Evolutionary conservation across 2,113 vertebrate species (phyloP).

Genomic region (Perca fluviatilis): DNA sequence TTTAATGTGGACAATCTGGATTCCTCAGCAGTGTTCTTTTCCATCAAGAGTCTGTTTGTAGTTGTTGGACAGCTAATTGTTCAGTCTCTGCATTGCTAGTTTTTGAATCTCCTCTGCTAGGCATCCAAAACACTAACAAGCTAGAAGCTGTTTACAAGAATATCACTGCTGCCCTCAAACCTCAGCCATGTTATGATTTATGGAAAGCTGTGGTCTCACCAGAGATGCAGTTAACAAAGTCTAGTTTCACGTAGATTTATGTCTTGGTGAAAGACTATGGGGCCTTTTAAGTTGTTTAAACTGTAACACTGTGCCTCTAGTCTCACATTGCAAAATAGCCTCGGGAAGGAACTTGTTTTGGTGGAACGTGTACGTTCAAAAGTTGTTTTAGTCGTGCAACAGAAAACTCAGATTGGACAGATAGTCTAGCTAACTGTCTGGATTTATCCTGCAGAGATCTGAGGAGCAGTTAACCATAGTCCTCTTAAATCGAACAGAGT

Average conservation of each 20-base stretch:
- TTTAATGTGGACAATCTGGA: conserved; percentile 39
- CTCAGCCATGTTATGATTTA: conserved; percentile 70
- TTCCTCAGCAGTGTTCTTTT: conserved; percentile 30
- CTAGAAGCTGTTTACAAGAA: conserved; percentile 60
- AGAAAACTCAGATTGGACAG: too few relatives aligned
- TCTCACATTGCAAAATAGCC: too few relatives aligned
- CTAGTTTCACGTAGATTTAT: conserved; percentile 69
- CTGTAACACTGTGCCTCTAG: conserved; percentile 40
- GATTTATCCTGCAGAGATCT: too few relatives aligned
- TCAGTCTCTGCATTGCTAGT: conserved; percentile 29
- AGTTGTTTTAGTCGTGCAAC: too few relatives aligned
- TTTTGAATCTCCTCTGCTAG: conserved; percentile 34
- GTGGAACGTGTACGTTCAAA: too few relatives aligned
- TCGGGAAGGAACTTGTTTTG: too few relatives aligned
- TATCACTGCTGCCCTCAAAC: conserved; percentile 64
- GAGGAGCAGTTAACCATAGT: too few relatives aligned
- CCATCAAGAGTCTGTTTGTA: conserved; percentile 43
- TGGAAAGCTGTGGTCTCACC: conserved; percentile 65
- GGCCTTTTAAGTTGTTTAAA: conserved; percentile 63
- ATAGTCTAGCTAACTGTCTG: too few relatives aligned
- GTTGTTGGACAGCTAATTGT: conserved; percentile 49
- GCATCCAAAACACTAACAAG: conserved; percentile 52
- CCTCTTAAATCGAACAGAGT: too few relatives aligned
- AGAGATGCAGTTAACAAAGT: conserved; percentile 68
- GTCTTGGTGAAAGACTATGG: conserved; percentile 41